Conservation (phyloP, 1,140 invertebrate genomes). For the Eufriesea mexicana region DNA sequence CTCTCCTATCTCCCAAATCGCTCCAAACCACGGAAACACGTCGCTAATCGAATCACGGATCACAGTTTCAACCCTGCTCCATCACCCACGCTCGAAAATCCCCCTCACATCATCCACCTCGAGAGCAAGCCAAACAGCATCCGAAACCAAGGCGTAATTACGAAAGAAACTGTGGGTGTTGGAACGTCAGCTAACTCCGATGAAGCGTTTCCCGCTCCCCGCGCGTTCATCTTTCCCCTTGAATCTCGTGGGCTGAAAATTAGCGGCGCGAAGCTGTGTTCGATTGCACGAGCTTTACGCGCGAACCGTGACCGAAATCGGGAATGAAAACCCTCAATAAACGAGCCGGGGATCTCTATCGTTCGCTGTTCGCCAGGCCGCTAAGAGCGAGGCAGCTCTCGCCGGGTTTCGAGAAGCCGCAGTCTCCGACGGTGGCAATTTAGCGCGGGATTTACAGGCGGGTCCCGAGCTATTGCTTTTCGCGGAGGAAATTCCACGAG, state of each 20-base stretch:
- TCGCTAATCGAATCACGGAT: no score
- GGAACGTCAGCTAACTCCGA: background rate
- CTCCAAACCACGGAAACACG: no score
- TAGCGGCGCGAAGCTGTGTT: background rate
- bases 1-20: no score
- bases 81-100: no score
- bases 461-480: constrained; percentile 62
- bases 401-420: constrained; percentile 32
- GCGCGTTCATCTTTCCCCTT: background rate
- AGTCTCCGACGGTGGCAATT: constrained; percentile 54
- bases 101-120: no score
- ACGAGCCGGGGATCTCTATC: background rate
- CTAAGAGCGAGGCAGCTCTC: background rate
- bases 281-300: background rate
- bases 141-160: no score
- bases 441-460: constrained; percentile 59
- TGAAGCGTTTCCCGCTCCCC: background rate
- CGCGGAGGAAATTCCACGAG: constrained; percentile 65
- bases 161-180: no score
- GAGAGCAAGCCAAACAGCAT: no score
- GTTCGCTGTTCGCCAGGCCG: background rate
- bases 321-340: background rate
- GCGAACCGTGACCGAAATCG: background rate
- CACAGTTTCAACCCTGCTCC: no score
- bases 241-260: background rate